Evolutionary conservation across 2,888 invertebrate genomes (phyloP), one percentile per base, ranked within the genome.

Genomic region (Hirtodrosophila confusa): DNA sequence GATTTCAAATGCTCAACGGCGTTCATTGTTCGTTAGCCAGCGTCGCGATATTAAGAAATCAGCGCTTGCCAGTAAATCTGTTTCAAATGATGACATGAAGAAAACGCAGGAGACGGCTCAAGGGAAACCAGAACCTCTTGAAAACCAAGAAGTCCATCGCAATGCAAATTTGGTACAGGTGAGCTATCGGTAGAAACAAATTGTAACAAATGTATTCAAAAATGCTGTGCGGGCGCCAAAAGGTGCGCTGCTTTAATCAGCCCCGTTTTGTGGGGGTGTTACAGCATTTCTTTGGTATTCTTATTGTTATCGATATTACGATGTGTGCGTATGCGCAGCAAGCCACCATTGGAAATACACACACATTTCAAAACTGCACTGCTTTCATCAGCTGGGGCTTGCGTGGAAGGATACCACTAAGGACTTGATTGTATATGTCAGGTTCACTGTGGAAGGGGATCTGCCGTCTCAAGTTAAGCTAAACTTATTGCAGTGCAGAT

Each of bases 201-300:
- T 3, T 40, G 17, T 54, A 40, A 4, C 8, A 23, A 47, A 55
- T 8, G 7, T 33, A 23, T 73, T 55, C 4, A 44, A 62, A 71
- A 3, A 23, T 29, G 5, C 1, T 11, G 3, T 11, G 43, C 41
- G 45, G 24, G 50, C 48, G 23, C 35, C 41, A 39, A 33, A 17
- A 6, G 9, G 10, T 27, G 3, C 27, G 7, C 6, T 5, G 27
- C 10, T 6, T 27, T 7, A 0, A 53, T 41, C 71, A 71, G 69
- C 74, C 69, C 62, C 11, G 6, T 40, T 7, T 3, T 37, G 49
- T n/a, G 55, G 6, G 33, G 74, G 43, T 48, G 43, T 23, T n/a
- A 1, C n/a, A 17, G 47, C 48, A 40, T 44, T 40, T 62, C 7
- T n/a, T 33, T 69, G 10, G 45, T 56, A 48, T 51, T 56, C 49